phyloP scores from a whole-genome alignment of 2,888 invertebrate genomes.

The Nycteola revayana region DNA sequence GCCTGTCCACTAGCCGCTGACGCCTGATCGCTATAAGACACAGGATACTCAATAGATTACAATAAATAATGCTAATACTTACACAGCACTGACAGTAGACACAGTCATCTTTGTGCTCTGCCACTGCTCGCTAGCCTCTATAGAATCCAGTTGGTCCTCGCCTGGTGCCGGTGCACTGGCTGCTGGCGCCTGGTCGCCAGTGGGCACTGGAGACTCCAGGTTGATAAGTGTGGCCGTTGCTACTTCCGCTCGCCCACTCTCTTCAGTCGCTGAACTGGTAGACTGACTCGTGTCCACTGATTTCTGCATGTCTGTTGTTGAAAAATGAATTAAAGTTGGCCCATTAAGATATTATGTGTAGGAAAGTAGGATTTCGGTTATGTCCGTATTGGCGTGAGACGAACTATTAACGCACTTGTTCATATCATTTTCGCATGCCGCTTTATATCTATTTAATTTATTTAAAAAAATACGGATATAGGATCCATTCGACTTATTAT shows the following conservation, averaged over 20 bases:
- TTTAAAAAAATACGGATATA: too few species aligned
- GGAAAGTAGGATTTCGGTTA: too few species aligned
- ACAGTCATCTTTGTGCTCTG: constrained; percentile 60
- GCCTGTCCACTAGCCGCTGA: too few species aligned
- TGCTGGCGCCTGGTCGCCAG: constrained; percentile 42
- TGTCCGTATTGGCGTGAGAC: too few species aligned
- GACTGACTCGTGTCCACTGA: constrained; percentile 70
- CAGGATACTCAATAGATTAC: too few species aligned
- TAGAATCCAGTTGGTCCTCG: constrained; percentile 71
- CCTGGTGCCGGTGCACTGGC: constrained; percentile 30
- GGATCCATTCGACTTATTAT: too few species aligned
- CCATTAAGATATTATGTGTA: too few species aligned
- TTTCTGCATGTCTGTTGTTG: constrained; percentile 52
- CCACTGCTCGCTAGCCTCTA: constrained; percentile 71
- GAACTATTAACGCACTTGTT: too few species aligned
- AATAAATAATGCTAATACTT: constrained; percentile 32
- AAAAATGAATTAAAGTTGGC: too few species aligned
- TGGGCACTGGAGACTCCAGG: constrained; percentile 64
- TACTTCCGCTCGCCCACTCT: constrained; percentile 59
- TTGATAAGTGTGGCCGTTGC: constrained; percentile 70
- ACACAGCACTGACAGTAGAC: constrained; percentile 64
- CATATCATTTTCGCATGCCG: not conserved
- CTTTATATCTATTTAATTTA: too few species aligned
- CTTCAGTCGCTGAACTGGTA: constrained; percentile 65
- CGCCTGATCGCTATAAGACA: too few species aligned